phyloP scores from a whole-genome alignment of 2,797 vertebrate genomes.

The Parotocinclus haroldoi region DNA sequence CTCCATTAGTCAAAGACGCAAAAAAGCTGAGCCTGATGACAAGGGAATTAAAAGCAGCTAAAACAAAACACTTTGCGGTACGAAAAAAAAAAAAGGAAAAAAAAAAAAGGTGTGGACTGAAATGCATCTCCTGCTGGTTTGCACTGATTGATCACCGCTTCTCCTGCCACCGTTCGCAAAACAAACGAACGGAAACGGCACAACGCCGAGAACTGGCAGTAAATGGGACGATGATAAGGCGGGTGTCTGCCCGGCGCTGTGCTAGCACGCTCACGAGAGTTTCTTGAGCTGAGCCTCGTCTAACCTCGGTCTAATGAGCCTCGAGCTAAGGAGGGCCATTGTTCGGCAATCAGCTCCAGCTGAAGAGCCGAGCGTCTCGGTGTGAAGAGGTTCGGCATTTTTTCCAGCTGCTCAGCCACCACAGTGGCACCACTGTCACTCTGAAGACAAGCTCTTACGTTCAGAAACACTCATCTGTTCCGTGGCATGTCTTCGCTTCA shows the following conservation, averaged over 20 bases:
- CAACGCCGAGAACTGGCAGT: too few species aligned
- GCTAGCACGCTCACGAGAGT: conserved; percentile 22
- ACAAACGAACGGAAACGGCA: too few species aligned
- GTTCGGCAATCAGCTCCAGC: conserved; percentile 37
- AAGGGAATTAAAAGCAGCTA: conserved; percentile 34
- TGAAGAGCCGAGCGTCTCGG: conserved; percentile 31
- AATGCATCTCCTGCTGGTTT: not conserved
- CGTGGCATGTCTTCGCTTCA: conserved; percentile 1
- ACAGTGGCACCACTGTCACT: not conserved
- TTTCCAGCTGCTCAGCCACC: conserved; percentile 14
- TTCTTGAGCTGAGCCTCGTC: conserved; percentile 34
- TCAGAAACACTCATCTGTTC: not conserved
- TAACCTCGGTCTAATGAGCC: conserved; percentile 38
- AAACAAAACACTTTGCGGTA: not conserved
- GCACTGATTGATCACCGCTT: not conserved
- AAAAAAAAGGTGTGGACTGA: not conserved
- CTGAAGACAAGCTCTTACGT: conserved; percentile 2
- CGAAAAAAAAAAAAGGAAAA: not conserved
- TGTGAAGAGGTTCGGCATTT: conserved; percentile 19
- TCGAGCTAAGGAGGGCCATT: conserved; percentile 32
- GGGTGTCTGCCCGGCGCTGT: conserved; percentile 1
- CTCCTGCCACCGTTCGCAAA: too few species aligned
- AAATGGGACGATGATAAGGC: too few species aligned
- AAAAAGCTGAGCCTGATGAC: conserved; percentile 31
- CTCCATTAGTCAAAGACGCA: conserved; percentile 23